Evolutionary conservation across 2,888 invertebrate species (phyloP).

Genomic region (Tetramorium bicarinatum): DNA sequence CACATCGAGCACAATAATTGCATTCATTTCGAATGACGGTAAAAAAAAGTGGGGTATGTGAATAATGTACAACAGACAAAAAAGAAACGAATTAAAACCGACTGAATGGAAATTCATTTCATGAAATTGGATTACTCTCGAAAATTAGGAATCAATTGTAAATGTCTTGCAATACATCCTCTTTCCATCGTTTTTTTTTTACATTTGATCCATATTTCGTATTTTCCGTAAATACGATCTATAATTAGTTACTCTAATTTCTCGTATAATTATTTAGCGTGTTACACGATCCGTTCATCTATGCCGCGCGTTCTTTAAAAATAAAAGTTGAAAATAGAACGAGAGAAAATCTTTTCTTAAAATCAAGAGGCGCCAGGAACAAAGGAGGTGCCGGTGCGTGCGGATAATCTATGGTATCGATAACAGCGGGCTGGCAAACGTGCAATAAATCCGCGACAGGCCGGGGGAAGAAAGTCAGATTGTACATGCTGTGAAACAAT

Average conservation of each 20-base stretch:
- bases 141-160: slow-evolving; percentile 13
- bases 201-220: background rate
- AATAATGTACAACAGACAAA: slow-evolving; percentile 16
- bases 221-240: background rate
- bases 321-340: background rate
- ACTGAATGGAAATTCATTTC: slow-evolving; percentile 7
- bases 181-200: background rate
- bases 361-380: background rate
- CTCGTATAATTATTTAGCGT: background rate
- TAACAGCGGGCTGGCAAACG: slow-evolving; percentile 54
- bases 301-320: background rate
- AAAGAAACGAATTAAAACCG: slow-evolving; percentile 9
- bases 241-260: background rate
- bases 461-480: slow-evolving; percentile 12
- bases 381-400: slow-evolving; percentile 14
- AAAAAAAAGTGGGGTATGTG: slow-evolving; percentile 12
- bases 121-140: slow-evolving; percentile 18
- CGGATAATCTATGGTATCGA: slow-evolving; percentile 63
- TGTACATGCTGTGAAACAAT: slow-evolving; percentile 65
- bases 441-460: slow-evolving; percentile 47
- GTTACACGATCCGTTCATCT: background rate
- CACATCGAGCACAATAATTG: slow-evolving; percentile 34
- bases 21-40: slow-evolving; percentile 26
- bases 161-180: background rate
- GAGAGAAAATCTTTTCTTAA: background rate